Conservation (phyloP, 2,113 vertebrate genomes). For the Panurus biarmicus region DNA sequence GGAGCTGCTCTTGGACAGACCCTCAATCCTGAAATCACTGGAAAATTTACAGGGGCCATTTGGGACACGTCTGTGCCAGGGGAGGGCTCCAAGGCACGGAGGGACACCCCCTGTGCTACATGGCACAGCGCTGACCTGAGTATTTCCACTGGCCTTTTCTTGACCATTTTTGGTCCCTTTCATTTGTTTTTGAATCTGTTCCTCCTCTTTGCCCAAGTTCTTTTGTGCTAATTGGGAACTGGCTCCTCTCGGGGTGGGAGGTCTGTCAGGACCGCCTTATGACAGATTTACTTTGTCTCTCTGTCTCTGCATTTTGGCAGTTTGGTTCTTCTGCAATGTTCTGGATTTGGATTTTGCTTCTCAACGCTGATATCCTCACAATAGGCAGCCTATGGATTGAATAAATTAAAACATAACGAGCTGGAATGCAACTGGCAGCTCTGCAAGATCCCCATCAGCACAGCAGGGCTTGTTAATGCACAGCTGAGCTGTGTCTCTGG, state of each 20-base stretch:
- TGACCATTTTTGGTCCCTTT: slow-evolving; percentile 67
- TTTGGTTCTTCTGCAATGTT: slow-evolving; percentile 53
- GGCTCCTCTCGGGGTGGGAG: slow-evolving; percentile 60
- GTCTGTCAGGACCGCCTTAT: slow-evolving; percentile 54
- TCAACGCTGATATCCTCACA: slow-evolving; percentile 47
- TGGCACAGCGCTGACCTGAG: slow-evolving; percentile 46
- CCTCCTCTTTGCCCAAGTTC: slow-evolving; percentile 59
- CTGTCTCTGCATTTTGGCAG: slow-evolving; percentile 58
- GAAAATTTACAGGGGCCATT: accelerated
- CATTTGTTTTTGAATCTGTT: slow-evolving; percentile 60
- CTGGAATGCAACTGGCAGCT: slow-evolving; percentile 55
- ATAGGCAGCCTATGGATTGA: slow-evolving; percentile 62
- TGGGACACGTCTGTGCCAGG: background rate
- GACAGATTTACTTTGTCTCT: slow-evolving; percentile 65
- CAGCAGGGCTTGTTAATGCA: background rate
- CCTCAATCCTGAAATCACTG: accelerated
- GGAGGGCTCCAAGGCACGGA: background rate
- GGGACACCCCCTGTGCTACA: background rate
- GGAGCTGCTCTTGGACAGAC: background rate
- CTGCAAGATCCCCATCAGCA: slow-evolving; percentile 23
- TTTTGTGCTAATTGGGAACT: slow-evolving; percentile 56
- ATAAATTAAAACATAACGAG: slow-evolving; percentile 58
- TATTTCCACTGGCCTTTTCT: slow-evolving; percentile 56
- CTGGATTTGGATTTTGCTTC: slow-evolving; percentile 53
- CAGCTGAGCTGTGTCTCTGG: background rate